A percentile compares a stretch with the other conserved stretches of the same genome.
Conservation (phyloP, 1,140 invertebrate genomes). For the Drosophila tsacasi region DNA sequence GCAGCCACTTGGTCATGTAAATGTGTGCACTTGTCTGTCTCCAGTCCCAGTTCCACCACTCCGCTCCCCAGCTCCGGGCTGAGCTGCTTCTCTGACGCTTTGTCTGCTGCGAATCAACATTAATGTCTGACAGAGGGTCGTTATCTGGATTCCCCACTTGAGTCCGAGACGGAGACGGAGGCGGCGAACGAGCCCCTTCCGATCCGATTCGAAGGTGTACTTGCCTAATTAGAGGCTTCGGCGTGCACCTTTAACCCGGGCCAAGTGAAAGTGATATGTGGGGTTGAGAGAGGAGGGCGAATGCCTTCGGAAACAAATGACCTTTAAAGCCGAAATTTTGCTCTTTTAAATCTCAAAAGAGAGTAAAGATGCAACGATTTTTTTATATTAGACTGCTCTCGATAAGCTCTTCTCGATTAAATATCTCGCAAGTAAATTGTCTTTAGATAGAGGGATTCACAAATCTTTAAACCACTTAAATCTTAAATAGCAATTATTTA, state of each 20-base stretch:
- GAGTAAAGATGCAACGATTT: too few species aligned
- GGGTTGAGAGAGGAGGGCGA: neutral
- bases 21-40: slow-evolving; percentile 67
- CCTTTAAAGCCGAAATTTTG: neutral
- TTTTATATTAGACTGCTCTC: too few species aligned
- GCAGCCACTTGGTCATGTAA: slow-evolving; percentile 74
- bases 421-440: neutral
- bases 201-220: slow-evolving; percentile 19
- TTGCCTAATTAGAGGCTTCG: slow-evolving; percentile 12
- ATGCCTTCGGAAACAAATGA: neutral
- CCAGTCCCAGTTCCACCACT: slow-evolving; percentile 5
- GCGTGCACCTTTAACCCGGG: neutral
- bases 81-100: neutral
- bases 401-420: neutral
- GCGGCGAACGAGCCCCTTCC: slow-evolving; percentile 2
- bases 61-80: neutral
- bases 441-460: neutral
- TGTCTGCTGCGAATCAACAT: slow-evolving; percentile 26
- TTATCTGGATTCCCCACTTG: slow-evolving; percentile 78
- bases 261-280: neutral
- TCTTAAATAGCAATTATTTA: neutral
- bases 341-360: too few species aligned
- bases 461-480: neutral
- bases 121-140: slow-evolving; percentile 53
- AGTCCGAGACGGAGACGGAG: slow-evolving; percentile 34